These are phyloP conservation scores for Pelodiscus sinensis DNA, from an alignment of 2,113 vertebrate genomes.

Conservation along the genomic window DNA sequence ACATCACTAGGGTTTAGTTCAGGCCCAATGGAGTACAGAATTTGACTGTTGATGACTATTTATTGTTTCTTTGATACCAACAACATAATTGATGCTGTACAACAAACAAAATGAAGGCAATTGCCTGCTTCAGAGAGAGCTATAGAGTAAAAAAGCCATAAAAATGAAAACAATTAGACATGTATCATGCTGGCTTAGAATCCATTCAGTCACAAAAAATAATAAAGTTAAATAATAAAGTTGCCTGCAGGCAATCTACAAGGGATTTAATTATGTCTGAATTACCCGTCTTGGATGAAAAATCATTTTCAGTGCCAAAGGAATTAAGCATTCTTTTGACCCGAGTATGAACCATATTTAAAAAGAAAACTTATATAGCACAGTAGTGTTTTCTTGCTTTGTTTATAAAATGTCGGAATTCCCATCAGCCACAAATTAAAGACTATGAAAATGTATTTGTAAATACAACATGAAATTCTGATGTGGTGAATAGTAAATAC, in stretches of 20 bases:
- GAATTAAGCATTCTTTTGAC: constrained; percentile 54
- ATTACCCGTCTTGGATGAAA: constrained; percentile 43
- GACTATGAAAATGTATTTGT: background rate
- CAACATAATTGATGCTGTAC: constrained; percentile 8
- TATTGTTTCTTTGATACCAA: constrained; percentile 42
- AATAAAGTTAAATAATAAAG: constrained; percentile 65
- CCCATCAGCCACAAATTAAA: background rate
- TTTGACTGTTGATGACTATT: constrained; percentile 31
- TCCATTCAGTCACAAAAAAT: constrained; percentile 41
- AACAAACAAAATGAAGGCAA: constrained; percentile 34
- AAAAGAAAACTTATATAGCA: background rate
- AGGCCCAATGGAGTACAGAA: constrained; percentile 24
- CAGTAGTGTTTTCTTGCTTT: background rate
- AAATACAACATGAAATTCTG: constrained; percentile 10
- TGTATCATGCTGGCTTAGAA: constrained; percentile 41
- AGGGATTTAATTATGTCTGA: constrained; percentile 59
- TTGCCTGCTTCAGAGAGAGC: background rate
- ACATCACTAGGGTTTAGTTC: constrained; percentile 6
- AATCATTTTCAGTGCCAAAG: constrained; percentile 10
- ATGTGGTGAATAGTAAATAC: constrained; percentile 2
- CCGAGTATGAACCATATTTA: constrained; percentile 30
- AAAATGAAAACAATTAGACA: constrained; percentile 56
- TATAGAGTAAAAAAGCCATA: background rate
- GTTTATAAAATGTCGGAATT: background rate
- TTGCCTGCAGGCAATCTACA: constrained; percentile 37